Evolutionary conservation across 2,113 vertebrate genomes (phyloP).

Genomic region (Phodopus roborovskii): DNA sequence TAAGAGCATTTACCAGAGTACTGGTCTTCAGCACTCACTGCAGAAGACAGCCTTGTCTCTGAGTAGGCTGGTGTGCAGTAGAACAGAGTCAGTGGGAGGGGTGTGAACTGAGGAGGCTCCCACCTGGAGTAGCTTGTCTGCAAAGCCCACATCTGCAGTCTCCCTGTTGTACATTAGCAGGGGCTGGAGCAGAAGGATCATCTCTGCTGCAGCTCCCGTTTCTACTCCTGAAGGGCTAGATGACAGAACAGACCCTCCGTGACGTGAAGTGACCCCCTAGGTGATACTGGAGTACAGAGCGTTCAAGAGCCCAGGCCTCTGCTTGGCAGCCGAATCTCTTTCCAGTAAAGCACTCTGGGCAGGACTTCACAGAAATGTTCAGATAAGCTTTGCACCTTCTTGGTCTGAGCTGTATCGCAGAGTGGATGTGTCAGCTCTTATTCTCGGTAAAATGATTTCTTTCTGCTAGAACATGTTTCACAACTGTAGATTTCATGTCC

Average conservation of each 20-base stretch:
- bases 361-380: constrained; percentile 56
- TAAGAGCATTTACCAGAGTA: neutral
- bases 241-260: neutral
- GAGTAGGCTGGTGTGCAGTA: neutral
- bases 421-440: constrained; percentile 35
- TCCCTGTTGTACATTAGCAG: neutral
- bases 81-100: neutral
- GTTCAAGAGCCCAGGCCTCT: neutral
- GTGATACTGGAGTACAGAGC: neutral
- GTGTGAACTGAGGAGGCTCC: neutral
- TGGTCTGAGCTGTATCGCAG: neutral
- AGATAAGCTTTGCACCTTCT: constrained; percentile 56
- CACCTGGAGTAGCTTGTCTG: neutral
- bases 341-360: neutral
- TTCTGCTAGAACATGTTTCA: constrained; percentile 67
- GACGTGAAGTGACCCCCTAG: neutral
- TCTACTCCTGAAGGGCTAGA: neutral
- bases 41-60: constrained; percentile 11
- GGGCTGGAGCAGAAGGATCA: neutral
- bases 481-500: constrained; percentile 58
- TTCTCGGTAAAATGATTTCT: constrained; percentile 59
- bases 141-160: neutral
- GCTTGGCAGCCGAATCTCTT: neutral
- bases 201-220: neutral
- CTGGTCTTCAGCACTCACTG: neutral